Conservation (phyloP, 2,888 invertebrate genomes). For the Oxycera nigricornis region DNA sequence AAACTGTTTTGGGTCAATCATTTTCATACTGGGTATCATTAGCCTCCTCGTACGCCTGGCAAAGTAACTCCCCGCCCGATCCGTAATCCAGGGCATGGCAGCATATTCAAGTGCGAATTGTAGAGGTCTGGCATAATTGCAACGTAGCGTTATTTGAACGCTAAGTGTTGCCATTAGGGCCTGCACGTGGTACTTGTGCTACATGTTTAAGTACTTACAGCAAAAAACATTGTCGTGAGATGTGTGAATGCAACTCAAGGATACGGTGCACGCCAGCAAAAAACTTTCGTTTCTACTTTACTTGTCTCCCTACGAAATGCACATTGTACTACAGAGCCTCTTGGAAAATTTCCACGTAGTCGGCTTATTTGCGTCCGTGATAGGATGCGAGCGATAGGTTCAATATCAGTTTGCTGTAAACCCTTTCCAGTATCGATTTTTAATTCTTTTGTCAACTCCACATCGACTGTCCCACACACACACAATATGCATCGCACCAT, state of each 20-base stretch:
- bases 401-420: constrained; percentile 24
- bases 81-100: constrained; percentile 28
- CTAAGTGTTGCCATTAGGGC: constrained; percentile 25
- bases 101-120: constrained; percentile 34
- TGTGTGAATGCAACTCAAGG: constrained; percentile 5
- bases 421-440: constrained; percentile 23
- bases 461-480: constrained; percentile 16
- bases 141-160: constrained; percentile 36
- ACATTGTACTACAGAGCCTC: constrained; percentile 16
- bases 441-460: constrained; percentile 22
- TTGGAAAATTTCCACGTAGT: constrained; percentile 2
- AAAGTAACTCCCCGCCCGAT: constrained; percentile 6
- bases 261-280: constrained; percentile 8
- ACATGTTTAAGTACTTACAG: constrained; percentile 28
- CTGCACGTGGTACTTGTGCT: constrained; percentile 33
- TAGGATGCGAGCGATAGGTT: constrained; percentile 21
- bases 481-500: constrained; percentile 12
- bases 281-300: not conserved
- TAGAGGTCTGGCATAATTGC: constrained; percentile 40
- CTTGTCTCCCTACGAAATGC: constrained; percentile 10
- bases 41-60: not conserved
- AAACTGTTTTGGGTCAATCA: constrained; percentile 31
- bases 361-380: not conserved
- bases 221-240: not conserved
- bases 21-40: constrained; percentile 18